Conservation (phyloP, 1,140 invertebrate species). For the Steinernema feltiae region DNA sequence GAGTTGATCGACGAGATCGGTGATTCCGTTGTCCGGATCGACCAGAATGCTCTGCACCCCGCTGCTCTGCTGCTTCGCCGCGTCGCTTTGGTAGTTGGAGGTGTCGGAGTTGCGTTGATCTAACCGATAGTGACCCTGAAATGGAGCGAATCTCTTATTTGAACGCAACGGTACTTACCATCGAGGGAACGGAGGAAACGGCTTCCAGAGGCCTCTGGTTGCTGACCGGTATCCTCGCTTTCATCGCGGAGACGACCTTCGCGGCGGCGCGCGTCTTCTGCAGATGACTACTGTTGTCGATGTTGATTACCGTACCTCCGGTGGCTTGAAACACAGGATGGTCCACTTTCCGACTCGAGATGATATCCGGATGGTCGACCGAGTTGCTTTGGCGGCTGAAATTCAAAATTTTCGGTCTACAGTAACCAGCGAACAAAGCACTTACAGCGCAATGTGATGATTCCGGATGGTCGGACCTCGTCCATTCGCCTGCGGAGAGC, state of each 20-base stretch:
- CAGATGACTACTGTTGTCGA: conserved; percentile 14
- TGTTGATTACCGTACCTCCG: conserved; percentile 23
- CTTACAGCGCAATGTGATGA: conserved; percentile 1
- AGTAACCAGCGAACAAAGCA: neutral
- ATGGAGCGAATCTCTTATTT: neutral
- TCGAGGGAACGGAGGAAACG: conserved; percentile 6
- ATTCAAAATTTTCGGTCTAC: neutral
- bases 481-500: neutral
- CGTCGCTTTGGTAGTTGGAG: neutral
- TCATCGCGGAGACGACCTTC: conserved; percentile 4
- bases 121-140: conserved; percentile 1
- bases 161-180: conserved; percentile 4
- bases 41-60: conserved; percentile 35
- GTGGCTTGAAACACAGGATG: conserved; percentile 15
- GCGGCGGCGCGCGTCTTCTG: neutral
- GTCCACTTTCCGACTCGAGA: neutral
- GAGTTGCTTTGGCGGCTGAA: neutral
- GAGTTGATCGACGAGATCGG: conserved; percentile 19
- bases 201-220: neutral
- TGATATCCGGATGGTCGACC: neutral
- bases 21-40: conserved; percentile 23
- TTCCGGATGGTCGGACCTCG: neutral
- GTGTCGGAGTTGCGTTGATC: conserved; percentile 8
- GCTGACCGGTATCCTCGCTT: neutral
- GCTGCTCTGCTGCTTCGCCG: neutral